phyloP scores from a whole-genome alignment of 2,797 vertebrate genomes.

The Thamnophis elegans region DNA sequence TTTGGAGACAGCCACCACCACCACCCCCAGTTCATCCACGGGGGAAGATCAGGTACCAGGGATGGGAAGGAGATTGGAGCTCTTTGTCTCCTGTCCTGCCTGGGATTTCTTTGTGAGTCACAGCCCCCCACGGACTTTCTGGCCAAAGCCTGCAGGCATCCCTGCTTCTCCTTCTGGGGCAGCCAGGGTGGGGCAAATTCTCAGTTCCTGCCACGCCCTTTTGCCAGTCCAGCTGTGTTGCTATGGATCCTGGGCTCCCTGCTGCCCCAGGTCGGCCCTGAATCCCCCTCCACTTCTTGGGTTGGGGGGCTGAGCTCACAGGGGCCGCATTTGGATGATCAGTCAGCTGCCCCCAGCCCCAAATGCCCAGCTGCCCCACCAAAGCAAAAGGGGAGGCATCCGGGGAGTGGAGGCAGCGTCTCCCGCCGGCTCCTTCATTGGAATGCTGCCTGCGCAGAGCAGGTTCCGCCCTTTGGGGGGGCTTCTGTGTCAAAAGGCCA shows the following conservation, averaged over 20 bases:
- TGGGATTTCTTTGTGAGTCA: neutral
- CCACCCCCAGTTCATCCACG: accelerated
- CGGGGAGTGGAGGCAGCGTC: neutral
- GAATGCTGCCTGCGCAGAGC: conserved; percentile 41
- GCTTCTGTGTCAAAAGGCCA: conserved; percentile 58
- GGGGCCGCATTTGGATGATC: neutral
- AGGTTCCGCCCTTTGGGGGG: conserved; percentile 34
- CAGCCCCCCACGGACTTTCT: neutral
- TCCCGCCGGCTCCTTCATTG: neutral
- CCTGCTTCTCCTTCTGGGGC: neutral
- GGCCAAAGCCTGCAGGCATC: neutral
- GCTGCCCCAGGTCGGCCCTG: neutral
- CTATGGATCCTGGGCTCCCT: neutral
- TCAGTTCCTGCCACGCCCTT: neutral
- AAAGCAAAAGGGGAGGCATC: neutral
- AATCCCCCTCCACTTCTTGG: neutral
- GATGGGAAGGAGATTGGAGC: neutral
- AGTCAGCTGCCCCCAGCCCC: neutral
- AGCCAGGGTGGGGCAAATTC: neutral
- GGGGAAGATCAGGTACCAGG: neutral
- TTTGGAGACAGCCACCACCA: neutral
- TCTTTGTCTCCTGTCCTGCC: neutral
- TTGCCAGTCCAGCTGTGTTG: neutral
- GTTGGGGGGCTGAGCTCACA: neutral
- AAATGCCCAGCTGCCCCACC: too few relatives aligned